Percentiles rank a stretch among this genome's conserved stretches.
These are phyloP conservation scores for Spermophilus dauricus DNA, from an alignment of 2,113 vertebrate species.

Conservation along the genomic window DNA sequence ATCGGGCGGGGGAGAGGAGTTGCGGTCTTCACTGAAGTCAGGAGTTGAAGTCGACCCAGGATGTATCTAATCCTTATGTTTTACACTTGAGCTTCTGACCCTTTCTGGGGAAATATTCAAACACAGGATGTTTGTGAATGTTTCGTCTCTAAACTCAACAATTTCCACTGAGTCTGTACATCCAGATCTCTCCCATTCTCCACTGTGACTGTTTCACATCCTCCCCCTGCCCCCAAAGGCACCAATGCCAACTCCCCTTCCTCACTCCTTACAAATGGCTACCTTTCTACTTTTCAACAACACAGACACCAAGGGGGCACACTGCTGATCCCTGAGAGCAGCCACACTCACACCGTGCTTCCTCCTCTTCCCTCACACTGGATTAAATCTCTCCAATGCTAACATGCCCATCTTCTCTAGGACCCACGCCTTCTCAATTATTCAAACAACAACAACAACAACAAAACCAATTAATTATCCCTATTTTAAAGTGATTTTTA, in stretches of 20 bases:
- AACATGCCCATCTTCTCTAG: background rate
- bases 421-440: background rate
- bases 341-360: background rate
- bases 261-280: background rate
- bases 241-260: background rate
- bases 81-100: background rate
- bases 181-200: background rate
- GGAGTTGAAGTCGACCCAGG: background rate
- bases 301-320: rapidly evolving
- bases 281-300: background rate
- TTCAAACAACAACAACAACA: background rate
- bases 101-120: background rate
- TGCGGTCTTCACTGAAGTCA: background rate
- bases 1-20: background rate
- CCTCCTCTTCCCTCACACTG: background rate
- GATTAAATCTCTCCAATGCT: no score
- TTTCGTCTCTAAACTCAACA: background rate
- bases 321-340: background rate
- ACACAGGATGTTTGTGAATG: background rate
- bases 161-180: background rate
- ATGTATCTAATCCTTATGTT: background rate
- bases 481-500: background rate
- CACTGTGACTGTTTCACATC: background rate
- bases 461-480: background rate
- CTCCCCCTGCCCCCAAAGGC: background rate